Percentiles rank a stretch among this genome's conserved stretches.
These are phyloP conservation scores for Tachuris rubrigastra DNA, from an alignment of 2,113 vertebrate species.

Conservation along the genomic window DNA sequence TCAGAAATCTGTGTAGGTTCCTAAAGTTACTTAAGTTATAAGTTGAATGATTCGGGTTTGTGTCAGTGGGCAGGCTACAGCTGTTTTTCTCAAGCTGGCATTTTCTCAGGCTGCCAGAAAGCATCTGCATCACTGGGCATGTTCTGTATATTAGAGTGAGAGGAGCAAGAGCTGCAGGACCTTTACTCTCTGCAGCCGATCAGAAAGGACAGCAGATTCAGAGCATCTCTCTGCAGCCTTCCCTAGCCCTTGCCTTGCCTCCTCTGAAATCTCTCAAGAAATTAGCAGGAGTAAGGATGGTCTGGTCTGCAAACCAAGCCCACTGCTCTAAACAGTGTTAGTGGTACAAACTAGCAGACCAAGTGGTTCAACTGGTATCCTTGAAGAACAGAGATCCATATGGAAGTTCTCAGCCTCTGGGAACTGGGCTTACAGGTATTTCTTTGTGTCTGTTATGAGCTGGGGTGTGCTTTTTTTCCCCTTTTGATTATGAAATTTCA, in stretches of 20 bases:
- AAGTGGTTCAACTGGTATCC: not conserved
- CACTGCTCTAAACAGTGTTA: not conserved
- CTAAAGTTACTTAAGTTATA: slow-evolving; percentile 12
- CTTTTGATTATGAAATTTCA: not conserved
- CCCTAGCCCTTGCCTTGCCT: not conserved
- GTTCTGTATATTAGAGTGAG: slow-evolving; percentile 18
- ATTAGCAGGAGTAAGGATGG: not conserved
- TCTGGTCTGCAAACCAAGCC: not conserved
- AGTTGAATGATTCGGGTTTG: slow-evolving; percentile 60
- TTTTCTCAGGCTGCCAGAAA: slow-evolving; percentile 66
- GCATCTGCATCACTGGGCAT: slow-evolving; percentile 65
- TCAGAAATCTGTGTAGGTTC: not conserved
- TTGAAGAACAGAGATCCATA: not conserved
- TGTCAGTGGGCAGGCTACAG: slow-evolving; percentile 58
- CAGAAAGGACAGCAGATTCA: slow-evolving; percentile 53
- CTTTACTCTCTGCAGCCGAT: slow-evolving; percentile 50
- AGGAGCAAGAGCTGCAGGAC: slow-evolving; percentile 70
- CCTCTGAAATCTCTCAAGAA: not conserved
- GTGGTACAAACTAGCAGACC: not conserved
- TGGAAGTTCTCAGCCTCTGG: not conserved
- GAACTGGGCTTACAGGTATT: slow-evolving; percentile 59
- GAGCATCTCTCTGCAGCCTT: slow-evolving; percentile 8
- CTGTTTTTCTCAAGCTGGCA: slow-evolving; percentile 57
- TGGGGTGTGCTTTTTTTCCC: not conserved
- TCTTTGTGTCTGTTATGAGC: not conserved